Evolutionary conservation across 2,888 invertebrate species (phyloP), one percentile per base, ranked within the genome.

Genomic region (Tachina fera): DNA sequence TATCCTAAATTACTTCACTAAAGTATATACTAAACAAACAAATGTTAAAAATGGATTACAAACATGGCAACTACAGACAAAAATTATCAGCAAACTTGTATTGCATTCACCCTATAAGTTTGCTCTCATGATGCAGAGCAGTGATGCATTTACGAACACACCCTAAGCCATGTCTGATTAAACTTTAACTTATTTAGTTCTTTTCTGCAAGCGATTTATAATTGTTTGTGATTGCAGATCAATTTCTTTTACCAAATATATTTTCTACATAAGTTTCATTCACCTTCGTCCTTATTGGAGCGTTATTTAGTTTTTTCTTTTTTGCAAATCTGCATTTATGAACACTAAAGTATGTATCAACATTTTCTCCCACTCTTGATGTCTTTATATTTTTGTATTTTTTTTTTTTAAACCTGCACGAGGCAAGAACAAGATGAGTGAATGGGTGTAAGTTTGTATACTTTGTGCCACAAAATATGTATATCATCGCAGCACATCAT

Each of bases 401-500:
- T 56, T 19, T 53, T 39, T 14, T 5, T 9, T 16, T 41, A 41
- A 14, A 9, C 14, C 16, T 56, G 9, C 10, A n/a, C 8, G 49
- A 41, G 41, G 16, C n/a, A 43, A 9, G 43, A 13, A 43, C 16
- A 14, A 19, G 14, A 53, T 14, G 41, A 41, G 51, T 19, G 41
- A 8, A 13, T 31, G 3, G 8, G 67, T 77, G 22, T 58, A 10
- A 47, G 53, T 65, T 45, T 10, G 31, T 31, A 31, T 31, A 31
- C 41, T 58, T 68, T n/a, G 10, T 49, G 16, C 58, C 41, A 51
- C 22, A 49, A 74, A 63, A 41, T 61, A 74, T n/a, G n/a, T n/a
- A n/a, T 51, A 74, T 74, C 31, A 75, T 65, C 45, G 56, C 45
- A 67, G 45, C 53, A 67, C 67, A 67, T 56, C 16, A 39, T 19